A percentile compares a stretch with the other conserved stretches of the same genome.
These are phyloP conservation scores for Chymomyza caudatula DNA, from an alignment of 2,888 invertebrate species.

Conservation along the genomic window DNA sequence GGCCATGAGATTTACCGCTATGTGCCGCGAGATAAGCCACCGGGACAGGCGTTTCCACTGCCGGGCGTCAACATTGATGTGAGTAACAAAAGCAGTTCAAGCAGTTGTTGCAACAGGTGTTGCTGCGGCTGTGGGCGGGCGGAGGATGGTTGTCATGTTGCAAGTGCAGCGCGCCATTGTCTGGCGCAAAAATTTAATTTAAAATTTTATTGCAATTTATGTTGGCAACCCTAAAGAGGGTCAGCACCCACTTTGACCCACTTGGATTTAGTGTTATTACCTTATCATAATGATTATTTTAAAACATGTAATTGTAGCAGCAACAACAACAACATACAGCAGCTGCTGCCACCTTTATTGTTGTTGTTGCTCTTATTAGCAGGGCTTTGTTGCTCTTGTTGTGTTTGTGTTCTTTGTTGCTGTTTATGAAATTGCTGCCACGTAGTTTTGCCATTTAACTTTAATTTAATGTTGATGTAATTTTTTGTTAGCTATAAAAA, in stretches of 20 bases:
- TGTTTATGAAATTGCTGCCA: slow-evolving; percentile 64
- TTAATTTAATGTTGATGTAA: slow-evolving; percentile 71
- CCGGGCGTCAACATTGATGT: slow-evolving; percentile 92
- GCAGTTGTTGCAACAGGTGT: not conserved
- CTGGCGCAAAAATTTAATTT: slow-evolving; percentile 60
- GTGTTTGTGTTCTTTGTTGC: not conserved
- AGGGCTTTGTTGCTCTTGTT: not conserved
- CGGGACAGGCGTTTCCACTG: slow-evolving; percentile 87
- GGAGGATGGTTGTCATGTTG: not conserved
- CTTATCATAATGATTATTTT: slow-evolving; percentile 69
- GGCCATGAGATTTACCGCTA: slow-evolving; percentile 93
- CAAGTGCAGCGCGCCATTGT: not conserved
- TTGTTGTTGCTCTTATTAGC: slow-evolving; percentile 6
- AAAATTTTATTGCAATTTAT: slow-evolving; percentile 67
- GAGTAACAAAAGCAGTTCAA: slow-evolving; percentile 78
- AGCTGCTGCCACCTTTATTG: slow-evolving; percentile 24
- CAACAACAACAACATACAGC: slow-evolving; percentile 17
- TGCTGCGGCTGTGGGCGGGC: not conserved
- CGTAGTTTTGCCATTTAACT: slow-evolving; percentile 72
- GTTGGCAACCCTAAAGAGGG: slow-evolving; percentile 22
- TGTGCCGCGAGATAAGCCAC: slow-evolving; percentile 89
- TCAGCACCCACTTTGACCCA: not conserved
- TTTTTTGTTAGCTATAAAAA: slow-evolving; percentile 63
- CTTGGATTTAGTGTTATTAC: slow-evolving; percentile 59
- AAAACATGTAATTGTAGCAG: slow-evolving; percentile 61